Evolutionary conservation across 2,113 vertebrate species (phyloP), one percentile per base, ranked within the genome.

Genomic region (Diphyllodes magnificus): DNA sequence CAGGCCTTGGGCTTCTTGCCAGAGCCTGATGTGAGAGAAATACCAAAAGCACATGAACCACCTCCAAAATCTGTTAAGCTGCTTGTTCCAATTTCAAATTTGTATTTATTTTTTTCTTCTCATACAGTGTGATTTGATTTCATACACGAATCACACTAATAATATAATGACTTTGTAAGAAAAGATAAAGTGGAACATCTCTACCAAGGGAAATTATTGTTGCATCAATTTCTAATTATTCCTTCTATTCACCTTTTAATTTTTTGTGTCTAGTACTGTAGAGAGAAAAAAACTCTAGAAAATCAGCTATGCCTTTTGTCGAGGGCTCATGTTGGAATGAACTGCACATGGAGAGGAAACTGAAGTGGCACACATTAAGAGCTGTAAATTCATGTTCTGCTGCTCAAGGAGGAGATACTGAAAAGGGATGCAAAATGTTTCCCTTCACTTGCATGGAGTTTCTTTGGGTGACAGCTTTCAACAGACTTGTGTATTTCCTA

Each of bases 41-140:
- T 87, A 91, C 10, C 51, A 47, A 90, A 82, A 90, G 21, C 56
- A 80, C 28, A 49, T 0, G 16, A 82, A 84, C 50, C 7, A 65
- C 15, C 25, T 79, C 72, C 2, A 11, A 88, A 93, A 92, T 66
- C 51, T 93, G 49, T 88, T 86, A 80, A 92, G 56, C 37, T 91
- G 10, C 77, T 95, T 88, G 53, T 82, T 94, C 69, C 59, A 73
- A 78, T 96, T 96, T 95, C 60, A 64, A 49, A 71, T 91, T 76
- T 82, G 70, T 78, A 68, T 96, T 90, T 95, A 71, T 78, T 90
- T 94, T 92, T 94, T 92, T 60, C 40, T 75, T 90, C 68, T 90
- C 51, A 63, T 42, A 68, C 17, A 33, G 15, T 68, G 16, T 72
- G 72, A 75, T 90, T 86, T 24, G n/a, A 65, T 94, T 96, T 96